Base-by-base conservation (phyloP, 2,888 invertebrate species). In the Scrobipalpa atriplicella region DNA sequence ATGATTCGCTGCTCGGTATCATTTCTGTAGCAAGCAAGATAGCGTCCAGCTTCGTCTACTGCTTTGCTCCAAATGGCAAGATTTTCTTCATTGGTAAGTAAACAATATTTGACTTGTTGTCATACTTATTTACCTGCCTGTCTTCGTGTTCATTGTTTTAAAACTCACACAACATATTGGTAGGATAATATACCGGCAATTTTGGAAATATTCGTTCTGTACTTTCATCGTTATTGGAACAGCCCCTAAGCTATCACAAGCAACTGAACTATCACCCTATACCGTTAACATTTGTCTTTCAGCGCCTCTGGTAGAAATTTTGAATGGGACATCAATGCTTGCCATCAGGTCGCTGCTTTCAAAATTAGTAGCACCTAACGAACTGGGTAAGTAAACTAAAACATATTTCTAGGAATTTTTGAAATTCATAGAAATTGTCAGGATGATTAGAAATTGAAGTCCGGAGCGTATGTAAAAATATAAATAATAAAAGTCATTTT, bases 11-110 rank as follows among this genome's bases (percentile, higher is more conserved):
- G 16, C 94, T 97, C 62, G 97, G 97, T 13, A 95, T 97, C 2
- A 94, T 97, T 75, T 96, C 97, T 0, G 96, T 96, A 64, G 90
- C 95, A 78, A 97, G 97, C 77, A 97, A 97, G 89, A 96, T 97
- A 21, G 89, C 95, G 0, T 95, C 96, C 0, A 95, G 96, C 52
- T 95, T 97, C 74, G 94, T 97, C 0, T 97, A 96, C 78, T 96
- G 97, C 56, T 97, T 97, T 78, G 96, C 97, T 5, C 94, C 94
- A 2, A 95, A 95, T 38, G 94, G 94, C 21, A 94, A 94, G 86
- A 95, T 96, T 79, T 95, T 97, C 83, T 97, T 95, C 82, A 86
- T 97, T 69, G 96, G 96, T 95, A 83, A 73, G 77, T 52, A 18
- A 13, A n/a, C 11, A n/a, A 43, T 8, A 39, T n/a, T 51, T 41